Percentiles rank a stretch among this genome's conserved stretches.
Evolutionary conservation across 1,140 invertebrate species (phyloP).

Genomic region (Pseudomyrmex flavicornis): DNA sequence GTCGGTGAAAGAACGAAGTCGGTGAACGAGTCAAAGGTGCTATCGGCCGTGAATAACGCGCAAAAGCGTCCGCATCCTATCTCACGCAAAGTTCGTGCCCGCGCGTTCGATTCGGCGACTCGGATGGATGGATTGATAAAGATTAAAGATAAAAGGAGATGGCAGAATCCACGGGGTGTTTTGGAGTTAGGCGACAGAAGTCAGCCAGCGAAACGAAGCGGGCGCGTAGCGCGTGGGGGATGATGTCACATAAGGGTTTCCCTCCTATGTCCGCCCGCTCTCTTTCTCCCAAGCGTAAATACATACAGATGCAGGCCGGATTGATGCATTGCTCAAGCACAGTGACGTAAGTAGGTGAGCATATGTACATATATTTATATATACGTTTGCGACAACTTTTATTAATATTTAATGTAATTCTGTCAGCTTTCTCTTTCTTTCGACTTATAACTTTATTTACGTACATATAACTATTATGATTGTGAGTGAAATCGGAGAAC

Average conservation of each 20-base stretch:
- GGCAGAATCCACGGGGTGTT: conserved; percentile 78
- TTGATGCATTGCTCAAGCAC: conserved; percentile 77
- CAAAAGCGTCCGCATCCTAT: conserved; percentile 81
- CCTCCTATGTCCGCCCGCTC: conserved; percentile 10
- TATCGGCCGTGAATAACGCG: conserved; percentile 84
- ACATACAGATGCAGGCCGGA: conserved; percentile 78
- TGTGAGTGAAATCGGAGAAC: not conserved
- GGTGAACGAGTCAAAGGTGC: conserved; percentile 59
- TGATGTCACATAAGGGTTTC: conserved; percentile 83
- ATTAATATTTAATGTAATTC: not conserved
- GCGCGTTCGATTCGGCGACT: conserved; percentile 69
- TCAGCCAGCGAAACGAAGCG: conserved; percentile 84
- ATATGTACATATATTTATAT: not conserved
- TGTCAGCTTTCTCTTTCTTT: no score
- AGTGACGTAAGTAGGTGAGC: conserved; percentile 76
- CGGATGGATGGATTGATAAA: conserved; percentile 84
- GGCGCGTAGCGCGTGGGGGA: conserved; percentile 75
- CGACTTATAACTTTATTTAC: no score
- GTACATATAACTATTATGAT: not conserved
- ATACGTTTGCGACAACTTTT: not conserved
- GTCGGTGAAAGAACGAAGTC: conserved; percentile 49
- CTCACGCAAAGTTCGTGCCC: conserved; percentile 71
- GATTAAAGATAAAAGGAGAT: conserved; percentile 85
- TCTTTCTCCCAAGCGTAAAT: conserved; percentile 71
- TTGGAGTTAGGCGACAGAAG: conserved; percentile 85